Evolutionary conservation across 1,140 invertebrate species (phyloP), one percentile per base, ranked within the genome.

Genomic region (Pachypsylla venusta): DNA sequence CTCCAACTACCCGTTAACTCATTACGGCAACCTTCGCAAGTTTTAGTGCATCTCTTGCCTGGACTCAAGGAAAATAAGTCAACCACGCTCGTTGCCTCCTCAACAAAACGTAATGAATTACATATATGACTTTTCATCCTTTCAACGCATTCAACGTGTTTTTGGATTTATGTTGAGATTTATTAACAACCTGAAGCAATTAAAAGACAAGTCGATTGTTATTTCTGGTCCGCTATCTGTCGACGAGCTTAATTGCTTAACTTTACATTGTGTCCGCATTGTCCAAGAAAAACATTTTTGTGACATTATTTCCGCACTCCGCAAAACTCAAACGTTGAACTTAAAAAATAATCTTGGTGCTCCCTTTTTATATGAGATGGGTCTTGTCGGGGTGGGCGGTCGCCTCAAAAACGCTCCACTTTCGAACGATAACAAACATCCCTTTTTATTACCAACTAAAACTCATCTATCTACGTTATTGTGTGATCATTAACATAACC

Each of bases 381-480:
- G 30, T 19, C 24, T 58, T 25, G 26, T 61, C 26, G 42, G 60
- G 40, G 56, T 61, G 7, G 60, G 60, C 5, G 60, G 60, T 5
- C 3, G 60, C 2, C 24, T 61, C 16, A 10, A 19, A 30, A 28
- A 61, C 14, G 19, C 60, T 2, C n/a, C 20, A 2, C 30, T 58
- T n/a, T 22, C 53, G 14, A 19, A 20, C 16, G 61, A 67, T 19
- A 63, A 66, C 20, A 72, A 71, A 61, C 70, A 74, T 64, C 73
- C 71, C 0, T 68, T 73, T 12, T 25, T 75, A 7, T 56, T 70
- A 30, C 67, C 69, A 16, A 28, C 60, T n/a, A 67, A 64, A 22
- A 62, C 70, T 63, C 60, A 62, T 22, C 55, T 74, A 1, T 68
- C 69, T n/a, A 59, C 63, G 10, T 42, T 71, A 25, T 60, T 75